Base-by-base conservation (phyloP, 2,888 invertebrate species). In the Byasa hedistus region DNA sequence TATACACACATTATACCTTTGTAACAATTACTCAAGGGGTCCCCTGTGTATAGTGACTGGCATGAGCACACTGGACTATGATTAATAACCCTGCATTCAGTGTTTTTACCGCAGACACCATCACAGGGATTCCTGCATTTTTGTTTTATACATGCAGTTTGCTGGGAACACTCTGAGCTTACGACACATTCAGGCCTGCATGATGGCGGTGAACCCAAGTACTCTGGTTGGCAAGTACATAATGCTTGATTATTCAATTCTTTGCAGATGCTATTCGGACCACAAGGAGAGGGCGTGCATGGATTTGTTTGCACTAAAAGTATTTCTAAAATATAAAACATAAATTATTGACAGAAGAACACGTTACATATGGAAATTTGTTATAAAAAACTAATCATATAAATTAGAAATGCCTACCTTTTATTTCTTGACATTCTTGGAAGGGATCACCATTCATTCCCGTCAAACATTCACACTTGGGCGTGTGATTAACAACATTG, bases 281-380 rank as follows among this genome's bases (percentile, higher is more conserved):
- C 96, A 83, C 96, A 96, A n/a, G 95, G 93, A 19, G 95, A 94
- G 57, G 96, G 96, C 69, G 90, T 81, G 77, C 96, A 97, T 1
- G 96, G 96, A 76, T 95, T 78, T 69, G 81, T 86, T 71, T 85
- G 85, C 39, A 84, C 77, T 22, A 70, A 59, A 27, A 81, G 75
- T 57, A 78, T 70, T 73, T 87, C 92, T 88, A 75, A 72, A 83
- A 85, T 48, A 5, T 5, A 48, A 48, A n/a, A 48, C 12, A 44
- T 15, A 48, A 48, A 5, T 7, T 5, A 2, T 48, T 15, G 15
- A 15, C 12, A 39, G 3, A 32, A 32, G 10, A 32, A 32, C 8
- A 10, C n/a, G n/a, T n/a, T n/a, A n/a, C n/a, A n/a, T n/a, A n/a
- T n/a, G n/a, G n/a, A n/a, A n/a, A n/a, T n/a, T n/a, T n/a, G n/a